Evolutionary conservation across 2,888 invertebrate genomes (phyloP), one percentile per base, ranked within the genome.

Genomic region (Ctena decussata): DNA sequence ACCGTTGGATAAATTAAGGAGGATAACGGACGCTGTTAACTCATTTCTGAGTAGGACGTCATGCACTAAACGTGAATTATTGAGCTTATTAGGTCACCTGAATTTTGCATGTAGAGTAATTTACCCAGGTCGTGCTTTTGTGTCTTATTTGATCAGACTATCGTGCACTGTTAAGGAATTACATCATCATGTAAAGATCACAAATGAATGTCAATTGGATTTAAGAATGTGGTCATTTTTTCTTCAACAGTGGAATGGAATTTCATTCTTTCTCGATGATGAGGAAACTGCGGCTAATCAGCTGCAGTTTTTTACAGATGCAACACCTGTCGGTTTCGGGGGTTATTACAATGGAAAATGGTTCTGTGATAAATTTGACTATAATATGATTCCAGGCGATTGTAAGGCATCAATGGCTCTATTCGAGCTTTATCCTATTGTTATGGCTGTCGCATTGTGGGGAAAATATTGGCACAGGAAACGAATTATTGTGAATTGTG

Each of bases 51-150:
- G 27, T 5, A 53, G 44, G n/a, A 65, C n/a, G 35, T 44, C 77
- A 12, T 78, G 77, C 37, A 76, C 84, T 2, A 78, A 76, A 57
- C 27, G 39, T 39, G 78, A 78, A 35, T 30, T 86, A 3, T 46
- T 81, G 27, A 60, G 70, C 21, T 37, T 84, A 15, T 32, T 83
- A 41, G 80, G 82, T 8, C 80, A 83, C 60, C 39, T 83, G 30
- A 81, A 82, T 41, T 85, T 79, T 69, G 81, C 85, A 53, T n/a
- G n/a, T n/a, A n/a, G n/a, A n/a, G n/a, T n/a, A n/a, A n/a, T n/a
- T n/a, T n/a, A n/a, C n/a, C n/a, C 60, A 27, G 85, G 81, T 30
- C 57, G 71, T 60, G 75, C 39, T 82, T 86, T 49, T 81, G 69
- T 18, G 41, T 24, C 37, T 44, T 74, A 75, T 78, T 85, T 21